Percentiles rank a stretch among this genome's conserved stretches.
phyloP scores from a whole-genome alignment of 2,888 invertebrate genomes.

The Cataglyphis albicans region DNA sequence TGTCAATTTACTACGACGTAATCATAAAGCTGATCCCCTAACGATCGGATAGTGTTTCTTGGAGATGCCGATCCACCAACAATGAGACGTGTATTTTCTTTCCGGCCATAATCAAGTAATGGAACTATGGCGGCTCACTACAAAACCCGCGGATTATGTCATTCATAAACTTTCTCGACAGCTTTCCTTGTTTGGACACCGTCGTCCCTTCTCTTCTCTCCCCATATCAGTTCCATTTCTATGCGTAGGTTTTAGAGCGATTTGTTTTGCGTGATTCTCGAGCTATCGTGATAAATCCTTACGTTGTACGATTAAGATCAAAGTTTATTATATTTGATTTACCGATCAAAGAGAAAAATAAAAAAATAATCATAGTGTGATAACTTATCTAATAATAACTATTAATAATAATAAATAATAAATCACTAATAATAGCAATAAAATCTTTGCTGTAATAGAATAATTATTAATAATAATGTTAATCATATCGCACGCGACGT shows the following conservation, averaged over 20 bases:
- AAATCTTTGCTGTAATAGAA: not conserved
- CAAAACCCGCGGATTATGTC: constrained; percentile 59
- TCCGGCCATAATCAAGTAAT: constrained; percentile 75
- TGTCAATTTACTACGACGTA: constrained; percentile 76
- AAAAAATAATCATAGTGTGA: constrained; percentile 1
- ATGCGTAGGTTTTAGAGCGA: constrained; percentile 33
- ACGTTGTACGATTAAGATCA: constrained; percentile 28
- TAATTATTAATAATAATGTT: not conserved
- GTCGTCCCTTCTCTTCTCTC: not conserved
- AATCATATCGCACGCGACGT: not conserved
- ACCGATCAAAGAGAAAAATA: not conserved
- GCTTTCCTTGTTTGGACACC: constrained; percentile 64
- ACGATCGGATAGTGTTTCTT: constrained; percentile 75
- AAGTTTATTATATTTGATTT: constrained; percentile 5
- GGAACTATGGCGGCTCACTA: constrained; percentile 63
- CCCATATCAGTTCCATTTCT: constrained; percentile 28
- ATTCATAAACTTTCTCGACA: constrained; percentile 71
- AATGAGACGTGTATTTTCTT: constrained; percentile 74
- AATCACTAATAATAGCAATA: not conserved
- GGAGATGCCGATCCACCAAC: constrained; percentile 73
- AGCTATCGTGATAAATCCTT: constrained; percentile 15
- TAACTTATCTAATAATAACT: constrained; percentile 6
- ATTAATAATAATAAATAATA: too few species aligned
- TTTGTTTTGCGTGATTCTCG: constrained; percentile 41
- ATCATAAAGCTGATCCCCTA: constrained; percentile 74